A percentile compares a stretch with the other conserved stretches of the same genome.
Evolutionary conservation across 2,888 invertebrate genomes (phyloP).

Genomic region (Branchipolynoe longqiensis): DNA sequence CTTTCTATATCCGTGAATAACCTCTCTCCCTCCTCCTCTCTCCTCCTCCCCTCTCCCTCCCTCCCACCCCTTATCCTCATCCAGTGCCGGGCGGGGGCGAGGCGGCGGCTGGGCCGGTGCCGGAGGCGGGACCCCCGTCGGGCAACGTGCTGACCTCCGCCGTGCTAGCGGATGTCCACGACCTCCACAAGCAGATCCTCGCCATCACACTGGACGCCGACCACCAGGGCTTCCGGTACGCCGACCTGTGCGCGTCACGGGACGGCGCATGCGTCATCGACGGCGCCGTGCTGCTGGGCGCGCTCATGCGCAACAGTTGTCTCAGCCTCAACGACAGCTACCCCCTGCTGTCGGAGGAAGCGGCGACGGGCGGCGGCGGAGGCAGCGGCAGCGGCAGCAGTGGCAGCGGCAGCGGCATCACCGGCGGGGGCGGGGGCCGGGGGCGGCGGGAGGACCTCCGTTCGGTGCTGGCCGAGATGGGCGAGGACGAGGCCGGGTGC

Average conservation of each 20-base stretch:
- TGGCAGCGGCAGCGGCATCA: no score
- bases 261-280: constrained; percentile 68
- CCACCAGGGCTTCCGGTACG: constrained; percentile 58
- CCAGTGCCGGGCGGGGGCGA: no score
- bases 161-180: constrained; percentile 46
- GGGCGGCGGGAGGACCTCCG: constrained; percentile 38
- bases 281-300: constrained; percentile 63
- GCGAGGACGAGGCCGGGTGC: not conserved
- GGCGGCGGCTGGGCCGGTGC: no score
- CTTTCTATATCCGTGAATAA: no score
- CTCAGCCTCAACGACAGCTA: constrained; percentile 28
- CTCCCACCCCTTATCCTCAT: no score
- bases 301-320: constrained; percentile 58
- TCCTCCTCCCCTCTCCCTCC: no score
- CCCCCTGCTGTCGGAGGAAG: not conserved
- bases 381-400: no score
- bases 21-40: no score
- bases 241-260: constrained; percentile 69
- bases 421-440: no score
- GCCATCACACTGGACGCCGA: constrained; percentile 52
- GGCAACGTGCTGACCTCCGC: not conserved
- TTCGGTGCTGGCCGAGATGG: not conserved
- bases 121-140: no score
- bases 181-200: constrained; percentile 46
- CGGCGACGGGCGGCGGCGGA: no score